Conservation (phyloP, 2,797 vertebrate genomes). For the Florisuga fusca region DNA sequence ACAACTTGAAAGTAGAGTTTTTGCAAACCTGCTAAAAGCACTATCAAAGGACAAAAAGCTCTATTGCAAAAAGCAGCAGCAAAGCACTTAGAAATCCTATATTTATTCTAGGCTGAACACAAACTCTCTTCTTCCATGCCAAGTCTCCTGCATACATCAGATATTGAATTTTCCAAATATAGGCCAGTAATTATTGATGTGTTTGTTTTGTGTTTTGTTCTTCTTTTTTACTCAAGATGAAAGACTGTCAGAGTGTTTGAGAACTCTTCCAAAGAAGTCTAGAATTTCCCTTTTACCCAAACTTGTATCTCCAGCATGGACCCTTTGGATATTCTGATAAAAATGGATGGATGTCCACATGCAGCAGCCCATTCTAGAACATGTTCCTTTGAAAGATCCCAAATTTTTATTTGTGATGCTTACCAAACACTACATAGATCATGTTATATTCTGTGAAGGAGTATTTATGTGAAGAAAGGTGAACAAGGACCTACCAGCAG, state of each 20-base stretch:
- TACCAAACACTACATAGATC: neutral
- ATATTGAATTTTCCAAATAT: constrained; percentile 30
- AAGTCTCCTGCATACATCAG: constrained; percentile 55
- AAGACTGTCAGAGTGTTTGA: neutral
- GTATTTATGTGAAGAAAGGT: neutral
- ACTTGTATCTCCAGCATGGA: neutral
- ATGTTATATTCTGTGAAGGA: neutral
- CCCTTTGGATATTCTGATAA: neutral
- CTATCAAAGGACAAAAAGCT: constrained; percentile 24
- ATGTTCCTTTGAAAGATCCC: neutral
- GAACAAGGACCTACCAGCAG: neutral
- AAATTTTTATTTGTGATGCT: neutral
- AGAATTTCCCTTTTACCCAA: neutral
- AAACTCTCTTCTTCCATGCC: constrained; percentile 26
- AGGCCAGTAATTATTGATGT: constrained; percentile 53
- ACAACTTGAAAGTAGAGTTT: neutral
- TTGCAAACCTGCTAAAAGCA: constrained; percentile 5
- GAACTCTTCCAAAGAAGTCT: neutral
- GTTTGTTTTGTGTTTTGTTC: neutral
- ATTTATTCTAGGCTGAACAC: constrained; percentile 34
- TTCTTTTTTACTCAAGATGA: neutral
- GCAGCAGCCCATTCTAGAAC: neutral
- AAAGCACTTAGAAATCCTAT: constrained; percentile 38
- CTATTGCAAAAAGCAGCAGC: neutral
- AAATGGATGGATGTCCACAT: neutral